Evolutionary conservation across 2,113 vertebrate species (phyloP), one percentile per base, ranked within the genome.

Genomic region (Megaleporinus macrocephalus): DNA sequence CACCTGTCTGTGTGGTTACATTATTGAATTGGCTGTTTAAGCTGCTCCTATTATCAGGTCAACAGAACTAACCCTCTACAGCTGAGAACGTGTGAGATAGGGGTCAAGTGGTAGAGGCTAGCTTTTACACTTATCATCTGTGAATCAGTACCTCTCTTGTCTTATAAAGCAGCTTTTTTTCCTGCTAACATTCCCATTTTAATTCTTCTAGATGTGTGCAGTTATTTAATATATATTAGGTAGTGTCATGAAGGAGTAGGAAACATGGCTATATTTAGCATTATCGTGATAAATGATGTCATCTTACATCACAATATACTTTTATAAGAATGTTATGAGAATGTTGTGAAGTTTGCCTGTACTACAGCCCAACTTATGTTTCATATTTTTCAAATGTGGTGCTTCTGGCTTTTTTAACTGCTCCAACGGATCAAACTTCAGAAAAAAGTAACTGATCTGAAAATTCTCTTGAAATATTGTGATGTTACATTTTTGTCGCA

Each of bases 11-110:
- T 77, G 33, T 65, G 47, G 75, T 55, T 51, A 55, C 66, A 53
- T 73, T 62, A 24, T 13, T 79, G 69, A 68, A 76, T 61, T 36
- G 69, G 69, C 70, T 44, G 20, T 78, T 83, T 78, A 78, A 75
- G 47, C 73, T 55, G 47, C 71, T 71, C 44, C 74, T 15, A 59
- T 36, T 20, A 12, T 61, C 51, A 73, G 53, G 69, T 66, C 44
- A 72, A 33, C 68, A 30, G 27, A 65, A 47, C 33, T 30, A 77
- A 72, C 47, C 51, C 61, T 6, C 29, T 24, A 36, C 41, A 75
- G 22, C 53, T 18, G 5, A 61, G 33, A 61, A 65, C 61, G 29
- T 73, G 49, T 24, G n/a, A 69, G 16, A 57, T 33, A 59, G 66
- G 18, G 66, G 66, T 41, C 33, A 33, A 69, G 66, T 69, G 66